Percentiles rank a stretch among this genome's conserved stretches.
Conservation (phyloP, 1,140 invertebrate species). For the Bombus waltoni region DNA sequence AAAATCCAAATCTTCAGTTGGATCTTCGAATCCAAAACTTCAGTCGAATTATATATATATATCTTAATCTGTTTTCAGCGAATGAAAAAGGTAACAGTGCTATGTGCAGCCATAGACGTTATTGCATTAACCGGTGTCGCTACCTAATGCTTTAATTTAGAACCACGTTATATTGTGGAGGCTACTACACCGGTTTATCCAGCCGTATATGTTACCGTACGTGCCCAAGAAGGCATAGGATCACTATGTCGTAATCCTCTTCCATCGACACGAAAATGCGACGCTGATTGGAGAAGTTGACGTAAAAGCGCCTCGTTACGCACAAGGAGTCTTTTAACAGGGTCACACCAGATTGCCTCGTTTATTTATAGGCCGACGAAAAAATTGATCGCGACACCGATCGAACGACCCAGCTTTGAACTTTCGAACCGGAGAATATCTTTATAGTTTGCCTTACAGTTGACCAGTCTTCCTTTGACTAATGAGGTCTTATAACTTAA, state of each 20-base stretch:
- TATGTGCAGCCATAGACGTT: background rate
- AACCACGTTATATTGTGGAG: background rate
- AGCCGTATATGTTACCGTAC: background rate
- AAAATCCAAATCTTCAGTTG: background rate
- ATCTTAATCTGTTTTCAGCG: background rate
- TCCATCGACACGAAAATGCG: background rate
- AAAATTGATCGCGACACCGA: constrained; percentile 40
- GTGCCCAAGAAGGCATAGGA: background rate
- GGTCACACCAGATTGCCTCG: constrained; percentile 47
- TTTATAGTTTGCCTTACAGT: background rate
- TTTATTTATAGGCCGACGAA: constrained; percentile 42
- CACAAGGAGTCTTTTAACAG: constrained; percentile 25
- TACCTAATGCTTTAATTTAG: background rate
- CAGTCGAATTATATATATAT: too few species aligned
- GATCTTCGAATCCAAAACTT: background rate
- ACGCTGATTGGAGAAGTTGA: background rate
- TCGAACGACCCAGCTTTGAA: background rate
- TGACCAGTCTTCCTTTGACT: background rate
- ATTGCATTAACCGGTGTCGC: background rate
- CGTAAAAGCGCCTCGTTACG: constrained; percentile 45
- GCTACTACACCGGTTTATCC: background rate
- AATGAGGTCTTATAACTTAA: constrained; percentile 37
- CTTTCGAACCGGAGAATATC: constrained; percentile 1
- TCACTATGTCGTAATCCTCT: constrained; percentile 14
- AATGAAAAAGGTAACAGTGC: background rate